Base-by-base conservation (phyloP, 2,113 vertebrate species). In the Etheostoma spectabile region DNA sequence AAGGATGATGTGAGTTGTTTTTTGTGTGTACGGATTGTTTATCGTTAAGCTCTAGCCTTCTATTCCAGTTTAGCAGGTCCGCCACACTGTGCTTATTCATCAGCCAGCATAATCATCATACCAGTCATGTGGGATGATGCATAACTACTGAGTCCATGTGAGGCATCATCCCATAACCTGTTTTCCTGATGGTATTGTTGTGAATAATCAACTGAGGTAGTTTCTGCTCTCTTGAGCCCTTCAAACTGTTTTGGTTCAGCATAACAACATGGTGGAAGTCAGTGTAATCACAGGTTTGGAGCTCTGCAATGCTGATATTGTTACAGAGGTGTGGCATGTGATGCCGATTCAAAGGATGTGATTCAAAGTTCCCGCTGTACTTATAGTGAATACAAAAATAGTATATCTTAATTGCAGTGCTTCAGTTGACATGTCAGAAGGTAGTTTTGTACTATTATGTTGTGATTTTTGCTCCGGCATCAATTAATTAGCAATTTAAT, bases 151-250 rank as follows among this genome's bases (percentile, higher is more conserved):
- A 77, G 63, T 74, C 64, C 53, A 66, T 60, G 86, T 84, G 61
- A 77, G 51, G 48, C 52, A 68, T 78, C 57, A 57, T 76, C 42
- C 35, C 21, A 18, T 35, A 69, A 74, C 62, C 67, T 77, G 77
- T 78, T 81, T 77, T 71, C 84, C 46, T 69, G 21, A 65, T 80
- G 73, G 61, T 33, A 55, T 76, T 76, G 85, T 74, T 78, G 53
- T 86, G 69, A 90, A 85, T 92, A 83, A 89, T 86, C 51, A 85
- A 16, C 48, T 22, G 55, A 77, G 69, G 51, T 71, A 69, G 72
- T 67, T 70, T 78, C 30, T 27, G 35, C 70, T 83, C 81, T 70
- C 83, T 16, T 53, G 64, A 74, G 74, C 53, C 71, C 76, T 73
- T 60, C 19, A n/a, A 56, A 53, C 77, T 82, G 72, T 82, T 86